A percentile compares a stretch with the other conserved stretches of the same genome.
These are phyloP conservation scores for Macrosoma leucophasiata DNA, from an alignment of 2,888 invertebrate genomes.

Conservation along the genomic window DNA sequence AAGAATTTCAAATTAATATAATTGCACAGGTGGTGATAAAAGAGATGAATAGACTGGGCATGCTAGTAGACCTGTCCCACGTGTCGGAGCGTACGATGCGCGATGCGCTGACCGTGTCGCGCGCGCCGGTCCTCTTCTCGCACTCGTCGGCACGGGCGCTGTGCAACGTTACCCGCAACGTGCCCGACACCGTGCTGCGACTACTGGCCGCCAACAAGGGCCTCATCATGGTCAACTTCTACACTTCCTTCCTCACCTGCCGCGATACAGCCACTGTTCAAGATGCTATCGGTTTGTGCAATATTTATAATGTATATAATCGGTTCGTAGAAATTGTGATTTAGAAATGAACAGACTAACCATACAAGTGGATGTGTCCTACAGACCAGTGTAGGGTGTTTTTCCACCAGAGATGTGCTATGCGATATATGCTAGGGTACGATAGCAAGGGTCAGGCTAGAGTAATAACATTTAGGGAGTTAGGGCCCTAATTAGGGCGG, in stretches of 20 bases:
- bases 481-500: too few species aligned
- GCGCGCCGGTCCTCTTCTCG: constrained; percentile 90
- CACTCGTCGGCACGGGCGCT: constrained; percentile 88
- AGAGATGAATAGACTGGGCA: constrained; percentile 93
- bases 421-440: too few species aligned
- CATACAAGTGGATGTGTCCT: too few species aligned
- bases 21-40: constrained; percentile 84
- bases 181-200: constrained; percentile 84
- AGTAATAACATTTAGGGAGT: too few species aligned
- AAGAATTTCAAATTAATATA: too few species aligned
- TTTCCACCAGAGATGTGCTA: too few species aligned
- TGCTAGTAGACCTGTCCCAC: constrained; percentile 90
- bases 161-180: constrained; percentile 88
- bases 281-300: constrained; percentile 83
- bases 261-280: constrained; percentile 83
- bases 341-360: too few species aligned
- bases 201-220: constrained; percentile 86
- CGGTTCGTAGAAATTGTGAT: constrained; percentile 1
- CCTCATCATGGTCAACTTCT: constrained; percentile 92
- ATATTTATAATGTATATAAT: background rate
- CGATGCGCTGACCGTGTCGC: constrained; percentile 83
- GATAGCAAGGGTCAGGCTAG: too few species aligned
- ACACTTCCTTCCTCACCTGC: constrained; percentile 85
- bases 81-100: constrained; percentile 88
- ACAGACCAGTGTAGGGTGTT: too few species aligned